Evolutionary conservation across 2,797 vertebrate species (phyloP).

Genomic region (Dryobates pubescens): DNA sequence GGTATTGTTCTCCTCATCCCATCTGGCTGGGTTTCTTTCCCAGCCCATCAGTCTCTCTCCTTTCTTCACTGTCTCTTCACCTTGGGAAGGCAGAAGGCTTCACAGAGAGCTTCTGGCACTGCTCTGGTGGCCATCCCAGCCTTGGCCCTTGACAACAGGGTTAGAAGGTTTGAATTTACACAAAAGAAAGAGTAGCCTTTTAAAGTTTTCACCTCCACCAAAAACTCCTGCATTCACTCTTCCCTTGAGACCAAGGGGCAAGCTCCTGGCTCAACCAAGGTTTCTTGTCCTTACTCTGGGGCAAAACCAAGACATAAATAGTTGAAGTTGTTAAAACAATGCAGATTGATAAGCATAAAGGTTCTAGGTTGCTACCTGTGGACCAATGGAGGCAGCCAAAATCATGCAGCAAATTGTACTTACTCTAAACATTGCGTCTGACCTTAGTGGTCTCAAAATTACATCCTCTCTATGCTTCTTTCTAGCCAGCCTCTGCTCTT

Average conservation of each 20-base stretch:
- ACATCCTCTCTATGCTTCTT: neutral
- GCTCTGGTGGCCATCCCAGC: too few species aligned
- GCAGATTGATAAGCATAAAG: neutral
- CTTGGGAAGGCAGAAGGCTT: too few species aligned
- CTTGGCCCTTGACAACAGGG: too few species aligned
- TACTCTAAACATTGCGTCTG: neutral
- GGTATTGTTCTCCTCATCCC: too few species aligned
- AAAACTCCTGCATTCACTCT: accelerated
- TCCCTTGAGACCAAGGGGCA: accelerated
- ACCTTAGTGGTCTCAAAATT: too few species aligned
- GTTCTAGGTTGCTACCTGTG: neutral
- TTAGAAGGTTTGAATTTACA: too few species aligned
- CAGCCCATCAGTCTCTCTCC: too few species aligned
- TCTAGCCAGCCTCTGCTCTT: neutral
- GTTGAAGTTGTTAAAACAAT: neutral
- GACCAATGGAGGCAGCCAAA: neutral
- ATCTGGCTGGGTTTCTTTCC: too few species aligned
- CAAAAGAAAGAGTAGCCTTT: neutral
- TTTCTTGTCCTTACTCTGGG: neutral
- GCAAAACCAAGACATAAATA: neutral
- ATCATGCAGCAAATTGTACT: neutral
- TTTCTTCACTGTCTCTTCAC: too few species aligned
- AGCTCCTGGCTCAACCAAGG: accelerated
- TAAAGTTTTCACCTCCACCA: neutral
- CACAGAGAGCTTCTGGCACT: too few species aligned